Conservation (phyloP, 2,113 vertebrate species). For the Heliornis fulica region DNA sequence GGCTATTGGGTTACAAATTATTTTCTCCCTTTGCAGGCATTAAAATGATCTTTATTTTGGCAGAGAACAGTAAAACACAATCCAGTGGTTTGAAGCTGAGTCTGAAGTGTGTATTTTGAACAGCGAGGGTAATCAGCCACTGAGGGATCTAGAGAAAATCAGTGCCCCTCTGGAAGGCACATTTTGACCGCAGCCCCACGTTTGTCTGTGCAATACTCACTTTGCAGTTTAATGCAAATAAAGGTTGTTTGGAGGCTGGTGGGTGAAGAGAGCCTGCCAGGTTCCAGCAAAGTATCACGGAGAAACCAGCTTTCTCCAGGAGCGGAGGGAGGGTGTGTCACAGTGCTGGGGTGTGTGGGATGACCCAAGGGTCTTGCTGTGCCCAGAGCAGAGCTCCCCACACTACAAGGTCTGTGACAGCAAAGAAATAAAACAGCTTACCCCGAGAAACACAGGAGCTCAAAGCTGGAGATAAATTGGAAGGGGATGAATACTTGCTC, state of each 20-base stretch:
- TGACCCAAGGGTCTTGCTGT: not conserved
- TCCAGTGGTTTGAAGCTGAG: not conserved
- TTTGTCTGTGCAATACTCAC: not conserved
- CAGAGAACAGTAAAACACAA: not conserved
- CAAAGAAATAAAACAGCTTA: not conserved
- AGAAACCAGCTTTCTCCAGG: not conserved
- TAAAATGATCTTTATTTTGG: not conserved
- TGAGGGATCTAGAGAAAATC: not conserved
- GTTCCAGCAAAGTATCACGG: not conserved
- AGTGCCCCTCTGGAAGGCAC: not conserved
- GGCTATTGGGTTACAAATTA: not conserved
- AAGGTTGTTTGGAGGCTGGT: not conserved
- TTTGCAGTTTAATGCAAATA: not conserved
- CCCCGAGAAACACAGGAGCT: not conserved
- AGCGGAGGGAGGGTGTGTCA: not conserved
- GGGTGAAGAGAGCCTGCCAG: not conserved
- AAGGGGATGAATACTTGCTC: not conserved
- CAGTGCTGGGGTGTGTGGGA: accelerated
- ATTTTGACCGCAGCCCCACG: not conserved
- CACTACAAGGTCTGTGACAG: not conserved
- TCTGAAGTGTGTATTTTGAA: not conserved
- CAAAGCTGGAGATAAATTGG: not conserved
- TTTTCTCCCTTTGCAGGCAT: not conserved
- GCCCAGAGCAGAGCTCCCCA: not conserved
- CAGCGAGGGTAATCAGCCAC: not conserved